Base-by-base conservation (phyloP, 1,140 invertebrate species). In the Brachionus rotundiformis region DNA sequence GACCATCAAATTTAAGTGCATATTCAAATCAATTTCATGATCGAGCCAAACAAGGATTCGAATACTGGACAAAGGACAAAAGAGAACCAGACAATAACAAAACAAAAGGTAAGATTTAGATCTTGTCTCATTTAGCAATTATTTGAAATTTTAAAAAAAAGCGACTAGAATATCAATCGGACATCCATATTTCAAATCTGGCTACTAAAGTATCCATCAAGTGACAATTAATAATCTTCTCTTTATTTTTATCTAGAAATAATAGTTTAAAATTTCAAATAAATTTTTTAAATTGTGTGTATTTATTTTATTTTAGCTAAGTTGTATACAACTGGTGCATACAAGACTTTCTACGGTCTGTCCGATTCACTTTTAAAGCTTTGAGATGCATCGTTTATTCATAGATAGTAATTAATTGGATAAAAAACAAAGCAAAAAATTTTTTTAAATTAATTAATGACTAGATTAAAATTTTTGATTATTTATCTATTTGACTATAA, bases 1-100 rank as follows among this genome's bases (percentile, higher is more conserved):
- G 76, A 13, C 23, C 44, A 23, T 39, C 19, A 33, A 79, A 79
- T 59, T 33, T 79, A 13, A 79, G n/a, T 59, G 16, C 59, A 3
- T 59, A 79, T 39, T 23, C 47, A 63, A 79, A 79, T 79, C 76
- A 63, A 41, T 79, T 59, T 79, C 76, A 79, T 41, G 47, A 79
- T 16, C 19, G 76, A 39, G 76, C 76, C 11, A 54, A 79, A 41
- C 76, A 79, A 79, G 76, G 76, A 0, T 79, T 79, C 23, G 76
- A 79, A 31, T 79, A 79, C 7, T 79, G 76, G 76, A 27, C 31
- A 11, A 79, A 79, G 33, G 76, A 79, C 29, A 54, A 54, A 59
- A 29, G 76, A 11, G 47, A 59, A 11, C 76, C 76, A 39, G 76
- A 54, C 16, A 79, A 79, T 27, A 79, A 79, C 36, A 54, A 25